Conservation (phyloP, 2,888 invertebrate genomes). For the Monopis laevigella region DNA sequence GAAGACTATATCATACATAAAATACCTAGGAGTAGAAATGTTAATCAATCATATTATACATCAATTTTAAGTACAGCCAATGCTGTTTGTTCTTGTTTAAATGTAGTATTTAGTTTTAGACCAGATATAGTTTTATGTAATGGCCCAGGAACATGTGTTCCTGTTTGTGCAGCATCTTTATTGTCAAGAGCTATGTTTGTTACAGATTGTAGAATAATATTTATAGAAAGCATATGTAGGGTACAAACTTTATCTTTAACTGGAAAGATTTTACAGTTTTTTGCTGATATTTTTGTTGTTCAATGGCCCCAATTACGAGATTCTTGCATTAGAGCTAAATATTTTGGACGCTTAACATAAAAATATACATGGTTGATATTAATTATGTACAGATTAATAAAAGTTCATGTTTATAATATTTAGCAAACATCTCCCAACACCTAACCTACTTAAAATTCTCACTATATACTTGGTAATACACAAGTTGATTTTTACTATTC, state of each 20-base stretch:
- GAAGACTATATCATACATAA: constrained; percentile 55
- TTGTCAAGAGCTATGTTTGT: constrained; percentile 75
- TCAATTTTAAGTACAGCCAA: constrained; percentile 81
- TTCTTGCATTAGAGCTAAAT: constrained; percentile 74
- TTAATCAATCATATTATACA: constrained; percentile 85
- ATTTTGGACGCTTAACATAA: constrained; percentile 79
- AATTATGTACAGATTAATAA: too few relatives aligned
- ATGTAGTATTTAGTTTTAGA: constrained; percentile 71
- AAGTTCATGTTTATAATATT: too few relatives aligned
- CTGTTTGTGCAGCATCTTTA: constrained; percentile 83
- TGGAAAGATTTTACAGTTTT: constrained; percentile 84
- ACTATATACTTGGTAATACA: too few relatives aligned
- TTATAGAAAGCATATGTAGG: constrained; percentile 95
- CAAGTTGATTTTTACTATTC: too few relatives aligned
- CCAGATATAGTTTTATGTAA: constrained; percentile 91
- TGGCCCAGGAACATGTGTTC: constrained; percentile 97
- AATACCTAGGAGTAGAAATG: constrained; percentile 87
- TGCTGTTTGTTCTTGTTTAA: constrained; percentile 75
- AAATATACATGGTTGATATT: too few relatives aligned
- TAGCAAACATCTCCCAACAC: too few relatives aligned
- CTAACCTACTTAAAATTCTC: too few relatives aligned
- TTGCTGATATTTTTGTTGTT: constrained; percentile 88
- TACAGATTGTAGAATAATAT: constrained; percentile 80
- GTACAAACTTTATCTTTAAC: constrained; percentile 89
- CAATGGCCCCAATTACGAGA: constrained; percentile 88